Evolutionary conservation across 2,113 vertebrate genomes (phyloP).

Genomic region (Nettapus auritus): DNA sequence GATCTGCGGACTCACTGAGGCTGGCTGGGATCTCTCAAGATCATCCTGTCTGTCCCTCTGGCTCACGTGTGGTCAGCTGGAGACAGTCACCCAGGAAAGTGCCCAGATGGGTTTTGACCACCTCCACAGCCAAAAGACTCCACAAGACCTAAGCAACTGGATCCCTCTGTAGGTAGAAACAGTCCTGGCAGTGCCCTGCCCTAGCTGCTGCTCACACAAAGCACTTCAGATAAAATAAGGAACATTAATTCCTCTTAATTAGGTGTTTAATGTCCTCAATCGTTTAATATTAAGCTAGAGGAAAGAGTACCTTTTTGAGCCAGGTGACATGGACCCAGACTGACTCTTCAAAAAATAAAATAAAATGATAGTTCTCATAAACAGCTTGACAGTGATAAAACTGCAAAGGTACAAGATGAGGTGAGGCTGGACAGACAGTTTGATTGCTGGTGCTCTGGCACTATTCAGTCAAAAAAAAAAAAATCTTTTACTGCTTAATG

Average conservation of each 20-base stretch:
- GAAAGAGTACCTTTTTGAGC: neutral
- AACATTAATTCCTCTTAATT: neutral
- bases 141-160: neutral
- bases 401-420: neutral
- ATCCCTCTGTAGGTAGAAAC: neutral
- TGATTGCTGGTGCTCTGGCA: neutral
- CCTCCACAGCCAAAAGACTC: neutral
- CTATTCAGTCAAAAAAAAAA: neutral
- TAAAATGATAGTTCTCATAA: neutral
- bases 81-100: neutral
- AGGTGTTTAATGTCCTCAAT: neutral
- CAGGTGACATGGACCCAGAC: neutral
- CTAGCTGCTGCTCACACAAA: neutral
- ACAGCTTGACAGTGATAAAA: neutral
- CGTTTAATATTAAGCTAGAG: neutral
- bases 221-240: neutral
- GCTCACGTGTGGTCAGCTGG: fast-evolving
- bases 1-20: neutral
- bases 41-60: neutral
- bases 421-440: neutral
- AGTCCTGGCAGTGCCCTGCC: neutral
- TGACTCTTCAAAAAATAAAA: neutral
- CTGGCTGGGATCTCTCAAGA: neutral
- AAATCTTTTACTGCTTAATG: neutral
- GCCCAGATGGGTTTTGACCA: neutral